A percentile compares a stretch with the other conserved stretches of the same genome.
phyloP scores from a whole-genome alignment of 2,888 invertebrate genomes.

The Tenodera sinensis region DNA sequence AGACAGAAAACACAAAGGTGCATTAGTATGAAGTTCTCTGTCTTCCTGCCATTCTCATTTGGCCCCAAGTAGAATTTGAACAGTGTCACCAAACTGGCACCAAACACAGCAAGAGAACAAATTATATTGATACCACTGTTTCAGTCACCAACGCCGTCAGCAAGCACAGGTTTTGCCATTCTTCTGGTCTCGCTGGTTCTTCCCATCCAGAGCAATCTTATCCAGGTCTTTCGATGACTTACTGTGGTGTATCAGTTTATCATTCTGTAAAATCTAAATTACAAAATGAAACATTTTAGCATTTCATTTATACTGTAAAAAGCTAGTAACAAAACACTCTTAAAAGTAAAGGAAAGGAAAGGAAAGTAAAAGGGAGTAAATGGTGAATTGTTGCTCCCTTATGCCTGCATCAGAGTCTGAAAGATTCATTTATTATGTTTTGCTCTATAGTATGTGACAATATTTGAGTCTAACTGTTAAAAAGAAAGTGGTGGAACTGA shows the following conservation, averaged over 20 bases:
- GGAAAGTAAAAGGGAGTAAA: too few relatives aligned
- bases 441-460: too few relatives aligned
- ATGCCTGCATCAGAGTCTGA: too few relatives aligned
- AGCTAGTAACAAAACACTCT: too few relatives aligned
- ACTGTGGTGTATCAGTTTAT: conserved; percentile 64
- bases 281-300: conserved; percentile 13
- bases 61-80: not conserved
- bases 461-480: too few relatives aligned
- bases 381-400: too few relatives aligned
- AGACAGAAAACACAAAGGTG: not conserved
- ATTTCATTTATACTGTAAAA: too few relatives aligned
- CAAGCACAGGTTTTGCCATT: conserved; percentile 55
- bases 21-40: not conserved
- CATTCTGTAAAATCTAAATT: conserved; percentile 71
- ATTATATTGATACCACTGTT: not conserved
- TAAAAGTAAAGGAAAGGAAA: too few relatives aligned
- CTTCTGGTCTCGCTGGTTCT: conserved; percentile 26
- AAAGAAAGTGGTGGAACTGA: too few relatives aligned
- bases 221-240: conserved; percentile 65
- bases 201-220: conserved; percentile 60
- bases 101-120: not conserved
- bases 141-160: conserved; percentile 48
- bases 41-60: not conserved
- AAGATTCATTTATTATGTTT: too few relatives aligned
- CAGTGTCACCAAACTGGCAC: not conserved